Percentiles rank a stretch among this genome's conserved stretches.
Evolutionary conservation across 2,888 invertebrate species (phyloP).

Genomic region (Alloscopus bannaensis): DNA sequence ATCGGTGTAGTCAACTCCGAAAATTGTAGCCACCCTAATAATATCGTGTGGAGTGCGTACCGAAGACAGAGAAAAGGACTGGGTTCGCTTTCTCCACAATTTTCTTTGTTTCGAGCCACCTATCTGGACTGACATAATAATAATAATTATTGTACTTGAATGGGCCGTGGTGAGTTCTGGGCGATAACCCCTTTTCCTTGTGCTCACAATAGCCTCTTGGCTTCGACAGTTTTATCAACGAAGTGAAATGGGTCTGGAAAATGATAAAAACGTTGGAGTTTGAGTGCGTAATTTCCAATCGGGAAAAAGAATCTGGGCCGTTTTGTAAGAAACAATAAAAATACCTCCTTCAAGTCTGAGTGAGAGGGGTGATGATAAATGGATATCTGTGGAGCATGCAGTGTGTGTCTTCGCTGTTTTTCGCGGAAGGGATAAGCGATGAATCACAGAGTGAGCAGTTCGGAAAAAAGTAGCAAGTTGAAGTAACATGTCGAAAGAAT

Average conservation of each 20-base stretch:
- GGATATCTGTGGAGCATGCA: background rate
- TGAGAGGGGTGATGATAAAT: slow-evolving; percentile 26
- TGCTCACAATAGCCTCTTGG: no score
- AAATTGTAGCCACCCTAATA: slow-evolving; percentile 9
- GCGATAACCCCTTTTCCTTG: background rate
- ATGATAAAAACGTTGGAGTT: background rate
- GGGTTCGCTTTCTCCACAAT: slow-evolving; percentile 29
- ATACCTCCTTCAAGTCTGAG: no score
- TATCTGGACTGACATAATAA: slow-evolving; percentile 57
- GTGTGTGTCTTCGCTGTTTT: background rate
- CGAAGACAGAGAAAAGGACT: slow-evolving; percentile 42
- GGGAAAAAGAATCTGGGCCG: slow-evolving; percentile 50
- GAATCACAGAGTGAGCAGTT: background rate
- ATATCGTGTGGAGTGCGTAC: no score
- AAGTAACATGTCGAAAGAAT: slow-evolving; percentile 15
- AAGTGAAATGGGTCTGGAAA: slow-evolving; percentile 11
- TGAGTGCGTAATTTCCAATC: slow-evolving; percentile 30
- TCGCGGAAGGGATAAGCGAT: background rate
- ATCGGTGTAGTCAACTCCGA: background rate
- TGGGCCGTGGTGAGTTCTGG: background rate
- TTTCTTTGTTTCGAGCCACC: slow-evolving; percentile 30
- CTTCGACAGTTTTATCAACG: slow-evolving; percentile 25
- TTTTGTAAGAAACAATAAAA: slow-evolving; percentile 22
- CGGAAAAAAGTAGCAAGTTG: background rate
- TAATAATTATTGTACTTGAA: slow-evolving; percentile 57